phyloP scores from a whole-genome alignment of 2,888 invertebrate species.

The Crocallis elinguaria region DNA sequence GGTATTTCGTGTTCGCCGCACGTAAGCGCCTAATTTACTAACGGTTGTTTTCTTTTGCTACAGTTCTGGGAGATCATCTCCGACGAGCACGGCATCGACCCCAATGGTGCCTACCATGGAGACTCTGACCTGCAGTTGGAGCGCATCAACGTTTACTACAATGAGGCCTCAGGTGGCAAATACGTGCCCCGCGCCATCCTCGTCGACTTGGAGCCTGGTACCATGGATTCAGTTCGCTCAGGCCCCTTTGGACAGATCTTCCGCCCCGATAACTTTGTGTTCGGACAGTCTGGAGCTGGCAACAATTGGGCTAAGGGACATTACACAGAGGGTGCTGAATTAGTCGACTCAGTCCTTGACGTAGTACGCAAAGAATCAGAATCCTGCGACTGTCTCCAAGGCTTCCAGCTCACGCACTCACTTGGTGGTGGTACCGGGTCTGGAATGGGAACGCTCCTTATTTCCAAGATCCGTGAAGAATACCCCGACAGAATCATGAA shows the following conservation, averaged over 20 bases:
- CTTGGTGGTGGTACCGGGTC: slow-evolving; percentile 83
- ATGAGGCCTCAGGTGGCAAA: slow-evolving; percentile 90
- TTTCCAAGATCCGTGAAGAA: slow-evolving; percentile 95
- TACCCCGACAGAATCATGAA: slow-evolving; percentile 96
- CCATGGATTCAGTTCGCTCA: slow-evolving; percentile 88
- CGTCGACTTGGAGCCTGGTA: slow-evolving; percentile 76
- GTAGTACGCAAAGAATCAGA: slow-evolving; percentile 95
- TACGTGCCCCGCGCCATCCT: slow-evolving; percentile 78
- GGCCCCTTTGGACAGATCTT: slow-evolving; percentile 90
- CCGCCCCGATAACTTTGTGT: slow-evolving; percentile 91
- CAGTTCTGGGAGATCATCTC: slow-evolving; percentile 97
- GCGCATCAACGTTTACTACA: slow-evolving; percentile 98
- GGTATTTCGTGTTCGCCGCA: slow-evolving; percentile 37
- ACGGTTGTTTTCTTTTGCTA: slow-evolving; percentile 88
- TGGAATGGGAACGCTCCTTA: slow-evolving; percentile 89
- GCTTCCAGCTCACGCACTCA: slow-evolving; percentile 94
- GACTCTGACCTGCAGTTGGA: slow-evolving; percentile 96
- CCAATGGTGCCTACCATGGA: slow-evolving; percentile 94
- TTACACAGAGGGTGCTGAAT: slow-evolving; percentile 88
- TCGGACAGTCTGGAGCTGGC: slow-evolving; percentile 86
- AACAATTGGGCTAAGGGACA: slow-evolving; percentile 88
- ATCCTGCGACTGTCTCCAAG: slow-evolving; percentile 95
- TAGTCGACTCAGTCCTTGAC: slow-evolving; percentile 90
- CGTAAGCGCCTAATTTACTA: slow-evolving; percentile 66
- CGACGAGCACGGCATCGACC: slow-evolving; percentile 97